These are phyloP conservation scores for Diceros bicornis DNA, from an alignment of 2,797 vertebrate genomes.

Conservation along the genomic window DNA sequence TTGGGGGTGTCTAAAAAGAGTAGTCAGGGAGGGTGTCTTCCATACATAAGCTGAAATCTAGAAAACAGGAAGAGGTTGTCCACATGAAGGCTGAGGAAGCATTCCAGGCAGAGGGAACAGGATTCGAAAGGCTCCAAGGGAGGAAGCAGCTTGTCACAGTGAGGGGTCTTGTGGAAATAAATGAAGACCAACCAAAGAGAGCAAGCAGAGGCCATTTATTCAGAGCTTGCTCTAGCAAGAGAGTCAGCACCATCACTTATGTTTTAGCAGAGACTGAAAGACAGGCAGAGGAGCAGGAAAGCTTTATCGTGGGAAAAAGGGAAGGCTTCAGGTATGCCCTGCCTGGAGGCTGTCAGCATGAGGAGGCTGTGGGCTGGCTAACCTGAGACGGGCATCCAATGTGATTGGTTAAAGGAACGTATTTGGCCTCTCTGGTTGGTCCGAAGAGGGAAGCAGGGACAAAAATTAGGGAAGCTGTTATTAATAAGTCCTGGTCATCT, in stretches of 20 bases:
- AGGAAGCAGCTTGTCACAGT: not conserved
- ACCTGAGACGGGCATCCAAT: too few species aligned
- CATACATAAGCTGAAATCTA: not conserved
- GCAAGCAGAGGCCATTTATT: not conserved
- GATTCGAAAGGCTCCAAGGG: not conserved
- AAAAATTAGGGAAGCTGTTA: not conserved
- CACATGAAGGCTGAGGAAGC: not conserved
- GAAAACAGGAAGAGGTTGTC: not conserved
- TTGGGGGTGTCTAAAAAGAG: not conserved
- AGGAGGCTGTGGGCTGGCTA: too few species aligned
- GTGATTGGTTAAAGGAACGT: too few species aligned
- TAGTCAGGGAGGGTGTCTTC: not conserved
- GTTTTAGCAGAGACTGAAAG: not conserved
- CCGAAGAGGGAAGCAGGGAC: too few species aligned
- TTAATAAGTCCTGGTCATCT: not conserved
- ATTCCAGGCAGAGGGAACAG: not conserved
- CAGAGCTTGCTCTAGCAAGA: not conserved
- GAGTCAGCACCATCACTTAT: not conserved
- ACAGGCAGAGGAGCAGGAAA: too few species aligned
- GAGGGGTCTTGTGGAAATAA: conserved; percentile 27
- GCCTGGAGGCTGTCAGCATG: too few species aligned
- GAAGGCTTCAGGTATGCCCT: too few species aligned
- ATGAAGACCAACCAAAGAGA: not conserved
- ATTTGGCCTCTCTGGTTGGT: too few species aligned
- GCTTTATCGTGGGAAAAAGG: too few species aligned